Evolutionary conservation across 2,113 vertebrate genomes (phyloP).

Genomic region (Syrmaticus mikado): DNA sequence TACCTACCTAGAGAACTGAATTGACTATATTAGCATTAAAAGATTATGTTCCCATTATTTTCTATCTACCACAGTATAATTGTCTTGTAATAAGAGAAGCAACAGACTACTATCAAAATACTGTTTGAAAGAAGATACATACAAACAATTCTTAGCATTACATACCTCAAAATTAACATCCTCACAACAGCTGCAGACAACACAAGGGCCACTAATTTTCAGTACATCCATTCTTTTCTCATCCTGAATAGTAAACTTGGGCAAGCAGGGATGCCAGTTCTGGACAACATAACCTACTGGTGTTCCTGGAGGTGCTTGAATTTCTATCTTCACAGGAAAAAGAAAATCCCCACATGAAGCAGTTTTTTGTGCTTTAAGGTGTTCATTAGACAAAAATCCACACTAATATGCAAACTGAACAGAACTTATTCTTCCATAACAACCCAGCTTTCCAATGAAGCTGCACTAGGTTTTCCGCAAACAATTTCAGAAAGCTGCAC

Average conservation of each 20-base stretch:
- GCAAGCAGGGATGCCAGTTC: constrained; percentile 89
- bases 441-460: background rate
- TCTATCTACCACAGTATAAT: background rate
- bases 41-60: background rate
- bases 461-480: background rate
- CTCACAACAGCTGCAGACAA: constrained; percentile 86
- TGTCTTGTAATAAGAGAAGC: background rate
- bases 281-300: constrained; percentile 89
- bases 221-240: constrained; percentile 83
- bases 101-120: background rate
- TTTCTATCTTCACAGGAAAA: constrained; percentile 83
- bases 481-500: background rate
- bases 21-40: background rate
- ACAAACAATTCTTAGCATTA: background rate
- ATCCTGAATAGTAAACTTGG: constrained; percentile 88
- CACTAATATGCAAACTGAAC: background rate
- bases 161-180: constrained; percentile 93
- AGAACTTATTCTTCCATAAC: background rate
- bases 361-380: background rate
- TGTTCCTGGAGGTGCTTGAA: constrained; percentile 89
- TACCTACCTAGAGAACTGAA: background rate
- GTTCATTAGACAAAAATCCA: background rate
- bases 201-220: constrained; percentile 88
- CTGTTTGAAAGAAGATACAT: background rate
- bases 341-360: background rate